Evolutionary conservation across 2,113 vertebrate genomes (phyloP), one percentile per base, ranked within the genome.

Genomic region (Bungarus multicinctus): DNA sequence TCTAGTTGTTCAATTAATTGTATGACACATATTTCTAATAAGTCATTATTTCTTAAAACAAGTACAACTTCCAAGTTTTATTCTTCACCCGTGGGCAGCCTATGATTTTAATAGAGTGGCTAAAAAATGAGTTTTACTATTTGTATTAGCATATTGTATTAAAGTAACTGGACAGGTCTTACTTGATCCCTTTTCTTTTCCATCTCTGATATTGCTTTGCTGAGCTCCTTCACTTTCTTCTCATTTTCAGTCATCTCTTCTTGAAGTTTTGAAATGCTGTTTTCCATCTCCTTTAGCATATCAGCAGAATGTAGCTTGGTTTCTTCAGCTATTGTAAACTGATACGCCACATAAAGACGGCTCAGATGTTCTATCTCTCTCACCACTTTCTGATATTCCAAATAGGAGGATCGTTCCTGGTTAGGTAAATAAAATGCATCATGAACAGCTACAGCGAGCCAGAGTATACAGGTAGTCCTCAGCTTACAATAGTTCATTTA

Each of bases 361-460:
- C 95, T 98, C 95, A 99, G 94, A 94, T 99, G 98, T 95, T 99
- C 99, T 55, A 99, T 97, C 97, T 98, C 97, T 81, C 98, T 97
- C 94, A 97, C 96, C 91, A 99, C 47, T 96, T 99, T 99, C 93
- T 99, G 99, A 94, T 99, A 99, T 94, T 99, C 99, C 95, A 99
- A 96, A 92, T 98, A 99, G 0, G 97, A 98, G 5, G 98, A 97
- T 90, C 98, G 97, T 92, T 99, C 99, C 99, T 99, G 88, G 95
- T 96, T 94, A 91, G 93, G 52, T 54, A 50, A 2, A 93, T 39
- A 91, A 91, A 52, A 89, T 4, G 87, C 20, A 95, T 88, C 55
- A 85, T 2, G 64, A 23, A 8, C 3, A 86, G 45, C 88, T 45
- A 23, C 11, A 39, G 8, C 50, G 52, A 27, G 88, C 47, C 4